These are phyloP conservation scores for Agrochola lychnidis DNA, from an alignment of 2,888 invertebrate genomes.

Conservation along the genomic window DNA sequence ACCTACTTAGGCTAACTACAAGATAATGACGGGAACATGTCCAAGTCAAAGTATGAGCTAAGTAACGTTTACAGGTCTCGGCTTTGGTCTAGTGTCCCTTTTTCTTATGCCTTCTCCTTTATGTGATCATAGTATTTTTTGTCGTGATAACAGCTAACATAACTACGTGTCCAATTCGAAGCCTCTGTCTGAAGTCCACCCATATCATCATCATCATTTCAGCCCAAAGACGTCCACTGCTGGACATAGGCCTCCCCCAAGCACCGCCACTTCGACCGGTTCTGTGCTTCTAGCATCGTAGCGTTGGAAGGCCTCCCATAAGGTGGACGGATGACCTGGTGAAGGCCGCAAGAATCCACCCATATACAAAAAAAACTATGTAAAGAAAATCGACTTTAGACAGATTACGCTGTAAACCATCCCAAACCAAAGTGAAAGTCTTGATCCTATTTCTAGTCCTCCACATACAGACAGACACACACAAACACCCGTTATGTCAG, in stretches of 20 bases:
- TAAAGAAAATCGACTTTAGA: neutral
- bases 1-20: neutral
- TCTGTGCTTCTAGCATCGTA: too few species aligned
- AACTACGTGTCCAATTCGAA: neutral
- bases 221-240: too few species aligned
- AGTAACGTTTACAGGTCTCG: neutral
- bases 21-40: neutral
- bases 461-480: slow-evolving; percentile 7
- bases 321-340: too few species aligned
- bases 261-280: too few species aligned
- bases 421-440: slow-evolving; percentile 42
- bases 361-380: neutral
- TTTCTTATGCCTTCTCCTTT: neutral
- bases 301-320: too few species aligned
- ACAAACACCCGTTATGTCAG: slow-evolving; percentile 26
- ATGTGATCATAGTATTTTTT: neutral
- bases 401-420: slow-evolving; percentile 7
- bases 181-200: neutral
- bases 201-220: too few species aligned
- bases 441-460: slow-evolving; percentile 25
- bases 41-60: neutral
- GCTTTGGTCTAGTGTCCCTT: too few species aligned
- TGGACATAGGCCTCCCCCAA: too few species aligned
- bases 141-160: neutral
- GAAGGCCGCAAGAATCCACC: neutral